Evolutionary conservation across 2,113 vertebrate genomes (phyloP).

Genomic region (Corvus moneduloides): DNA sequence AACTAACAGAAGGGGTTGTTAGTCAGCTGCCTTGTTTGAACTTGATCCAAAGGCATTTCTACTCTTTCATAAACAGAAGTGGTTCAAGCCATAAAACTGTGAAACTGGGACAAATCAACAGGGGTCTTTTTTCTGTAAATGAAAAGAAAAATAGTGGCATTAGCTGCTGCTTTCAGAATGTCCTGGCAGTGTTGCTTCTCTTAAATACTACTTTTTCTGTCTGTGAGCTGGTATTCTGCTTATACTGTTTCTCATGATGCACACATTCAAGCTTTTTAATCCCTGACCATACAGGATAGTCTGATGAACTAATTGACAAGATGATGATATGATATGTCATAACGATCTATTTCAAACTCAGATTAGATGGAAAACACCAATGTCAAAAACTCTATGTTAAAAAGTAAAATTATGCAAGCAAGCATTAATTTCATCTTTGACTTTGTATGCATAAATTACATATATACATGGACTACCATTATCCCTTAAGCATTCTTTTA

Average conservation of each 20-base stretch:
- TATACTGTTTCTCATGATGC: neutral
- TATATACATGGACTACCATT: neutral
- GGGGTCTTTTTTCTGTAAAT: neutral
- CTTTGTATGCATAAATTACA: neutral
- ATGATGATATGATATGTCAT: neutral
- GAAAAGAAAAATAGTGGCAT: neutral
- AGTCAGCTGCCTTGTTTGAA: conserved; percentile 73
- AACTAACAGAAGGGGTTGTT: conserved; percentile 68
- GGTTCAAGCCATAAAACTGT: conserved; percentile 39
- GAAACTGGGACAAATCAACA: conserved; percentile 5
- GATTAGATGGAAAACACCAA: neutral
- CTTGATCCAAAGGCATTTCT: conserved; percentile 68
- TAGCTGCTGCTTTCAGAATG: conserved; percentile 14
- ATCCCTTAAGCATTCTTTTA: neutral
- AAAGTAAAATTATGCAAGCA: neutral
- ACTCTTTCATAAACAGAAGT: conserved; percentile 35
- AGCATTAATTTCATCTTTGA: neutral
- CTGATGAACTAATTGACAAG: neutral
- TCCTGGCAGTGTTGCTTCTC: neutral
- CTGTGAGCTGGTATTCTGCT: neutral
- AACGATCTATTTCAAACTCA: neutral
- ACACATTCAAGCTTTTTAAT: neutral
- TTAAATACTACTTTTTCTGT: neutral
- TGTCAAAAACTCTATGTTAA: neutral
- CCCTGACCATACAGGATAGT: neutral